Conservation (phyloP, 1,140 invertebrate genomes). For the Zophobas atratus region DNA sequence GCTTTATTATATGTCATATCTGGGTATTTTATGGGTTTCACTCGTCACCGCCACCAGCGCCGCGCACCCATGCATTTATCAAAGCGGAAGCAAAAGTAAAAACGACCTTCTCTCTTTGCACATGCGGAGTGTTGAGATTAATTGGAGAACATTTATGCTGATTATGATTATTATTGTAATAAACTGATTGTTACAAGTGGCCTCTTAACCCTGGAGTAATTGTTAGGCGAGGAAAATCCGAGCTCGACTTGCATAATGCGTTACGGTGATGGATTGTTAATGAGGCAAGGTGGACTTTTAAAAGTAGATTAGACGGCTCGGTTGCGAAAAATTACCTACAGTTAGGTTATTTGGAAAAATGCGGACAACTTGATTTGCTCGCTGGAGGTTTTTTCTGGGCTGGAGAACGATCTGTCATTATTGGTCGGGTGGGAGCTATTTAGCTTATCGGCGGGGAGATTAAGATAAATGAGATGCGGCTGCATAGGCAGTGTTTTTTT, state of each 20-base stretch:
- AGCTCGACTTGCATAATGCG: constrained; percentile 22
- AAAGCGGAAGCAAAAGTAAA: constrained; percentile 39
- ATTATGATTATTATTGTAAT: constrained; percentile 36
- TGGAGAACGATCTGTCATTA: too few relatives aligned
- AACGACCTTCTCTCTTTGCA: constrained; percentile 31
- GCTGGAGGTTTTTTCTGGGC: too few relatives aligned
- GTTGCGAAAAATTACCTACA: neutral
- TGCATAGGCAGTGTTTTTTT: too few relatives aligned
- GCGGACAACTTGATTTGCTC: too few relatives aligned
- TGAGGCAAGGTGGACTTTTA: constrained; percentile 21
- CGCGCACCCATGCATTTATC: constrained; percentile 35
- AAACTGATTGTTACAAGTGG: constrained; percentile 19
- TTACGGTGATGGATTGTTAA: constrained; percentile 34
- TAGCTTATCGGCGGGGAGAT: too few relatives aligned
- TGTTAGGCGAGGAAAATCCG: constrained; percentile 3
- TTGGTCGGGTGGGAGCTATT: too few relatives aligned
- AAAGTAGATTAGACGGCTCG: constrained; percentile 22
- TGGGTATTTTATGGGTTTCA: constrained; percentile 35
- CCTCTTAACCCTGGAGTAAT: constrained; percentile 37
- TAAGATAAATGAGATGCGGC: too few relatives aligned
- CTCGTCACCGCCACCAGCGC: constrained; percentile 39
- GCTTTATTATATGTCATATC: constrained; percentile 43
- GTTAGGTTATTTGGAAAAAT: too few relatives aligned
- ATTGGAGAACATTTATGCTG: constrained; percentile 6
- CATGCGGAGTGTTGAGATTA: constrained; percentile 40